Conservation (phyloP, 2,113 vertebrate genomes). For the Anoplopoma fimbria region DNA sequence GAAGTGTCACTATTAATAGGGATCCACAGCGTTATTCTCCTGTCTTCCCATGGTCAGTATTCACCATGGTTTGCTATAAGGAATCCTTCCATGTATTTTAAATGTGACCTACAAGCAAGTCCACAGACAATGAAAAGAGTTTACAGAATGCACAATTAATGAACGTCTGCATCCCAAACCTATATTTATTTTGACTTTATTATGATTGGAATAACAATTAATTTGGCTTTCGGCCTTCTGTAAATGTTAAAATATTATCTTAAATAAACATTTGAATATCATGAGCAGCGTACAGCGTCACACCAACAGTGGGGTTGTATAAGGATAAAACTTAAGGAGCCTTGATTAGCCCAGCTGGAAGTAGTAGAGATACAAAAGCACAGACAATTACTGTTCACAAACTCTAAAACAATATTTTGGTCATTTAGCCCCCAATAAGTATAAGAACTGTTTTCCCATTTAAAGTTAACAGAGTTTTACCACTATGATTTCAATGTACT, state of each 20-base stretch:
- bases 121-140: neutral
- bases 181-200: neutral
- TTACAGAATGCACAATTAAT: neutral
- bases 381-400: conserved; percentile 37
- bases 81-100: neutral
- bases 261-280: neutral
- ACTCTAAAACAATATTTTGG: conserved; percentile 19
- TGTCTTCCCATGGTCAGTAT: conserved; percentile 22
- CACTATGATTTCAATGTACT: conserved; percentile 56
- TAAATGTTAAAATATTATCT: neutral
- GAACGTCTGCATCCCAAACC: neutral
- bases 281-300: conserved; percentile 11
- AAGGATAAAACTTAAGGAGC: conserved; percentile 24
- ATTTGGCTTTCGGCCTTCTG: neutral
- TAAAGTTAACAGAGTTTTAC: conserved; percentile 42
- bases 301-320: conserved; percentile 15
- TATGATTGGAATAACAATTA: neutral
- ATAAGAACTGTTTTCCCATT: conserved; percentile 18
- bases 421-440: conserved; percentile 22
- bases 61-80: neutral
- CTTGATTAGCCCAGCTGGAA: conserved; percentile 44
- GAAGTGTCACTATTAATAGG: conserved; percentile 36
- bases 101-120: neutral
- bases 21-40: conserved; percentile 10
- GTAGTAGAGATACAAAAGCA: conserved; percentile 32